Base-by-base conservation (phyloP, 2,888 invertebrate species). In the Mesorhabditis sp. region DNA sequence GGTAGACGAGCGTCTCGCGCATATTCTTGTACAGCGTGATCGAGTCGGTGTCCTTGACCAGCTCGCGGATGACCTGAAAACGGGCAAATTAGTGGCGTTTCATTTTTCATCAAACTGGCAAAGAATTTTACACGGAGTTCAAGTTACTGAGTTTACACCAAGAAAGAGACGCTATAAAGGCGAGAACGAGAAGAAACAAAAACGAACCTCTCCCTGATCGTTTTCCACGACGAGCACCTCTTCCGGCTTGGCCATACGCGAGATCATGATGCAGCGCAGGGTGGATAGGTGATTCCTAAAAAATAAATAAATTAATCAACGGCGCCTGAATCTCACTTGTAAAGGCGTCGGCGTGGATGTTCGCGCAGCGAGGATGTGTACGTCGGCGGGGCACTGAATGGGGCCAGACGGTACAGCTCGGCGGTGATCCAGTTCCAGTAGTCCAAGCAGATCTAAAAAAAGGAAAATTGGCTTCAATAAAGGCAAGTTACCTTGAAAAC, bases 11-110 rank as follows among this genome's bases (percentile, higher is more conserved):
- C 13, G 78, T 78, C 66, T 80, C 80, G 62, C 78, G 72, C 98
- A 98, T 99, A 87, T 95, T 98, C 88, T 96, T 97, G 88, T 98
- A 98, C 86, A 99, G 90, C 89, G 95, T 96, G 83, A 99, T 98
- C 58, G 97, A 93, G 89, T 99, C 98, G 58, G 98, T 99, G 87
- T 99, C 98, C 88, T 97, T 98, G 94, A 99, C 97, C 87, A 98
- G 96, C 87, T 99, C 98, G 75, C 98, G 89, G 7, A 99, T 97
- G 73, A 98, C 84, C 73, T 74, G 64, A 15, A 74, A 28, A 28
- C 28, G 28, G 28, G 28, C 28, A 28, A 28, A 28, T 28, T 28
- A 28, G 28, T 28, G 28, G 28, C 28, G 28, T 28, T 28, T 1
- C 2, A 28, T 28, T 28, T 28, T 28, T 28, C 28, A 28, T 28